A percentile compares a stretch with the other conserved stretches of the same genome.
phyloP scores from a whole-genome alignment of 2,113 vertebrate species.

The Otolemur garnettii region DNA sequence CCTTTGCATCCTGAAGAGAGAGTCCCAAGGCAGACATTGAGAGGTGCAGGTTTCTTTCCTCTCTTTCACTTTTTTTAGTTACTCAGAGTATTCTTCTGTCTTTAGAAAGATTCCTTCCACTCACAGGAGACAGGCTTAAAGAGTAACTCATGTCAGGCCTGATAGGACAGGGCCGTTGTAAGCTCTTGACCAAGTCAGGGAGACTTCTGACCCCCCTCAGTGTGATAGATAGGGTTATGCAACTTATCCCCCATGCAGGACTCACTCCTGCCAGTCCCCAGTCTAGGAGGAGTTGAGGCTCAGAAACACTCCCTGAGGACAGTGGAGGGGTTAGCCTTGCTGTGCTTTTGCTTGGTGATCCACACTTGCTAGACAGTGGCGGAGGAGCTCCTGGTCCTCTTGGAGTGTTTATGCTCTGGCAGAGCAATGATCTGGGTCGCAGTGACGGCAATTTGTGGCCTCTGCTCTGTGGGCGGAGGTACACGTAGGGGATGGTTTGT shows the following conservation, averaged over 20 bases:
- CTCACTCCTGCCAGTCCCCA: not conserved
- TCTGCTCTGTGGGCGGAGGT: not conserved
- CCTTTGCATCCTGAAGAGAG: not conserved
- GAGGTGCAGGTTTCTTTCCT: not conserved
- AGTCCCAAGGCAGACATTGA: not conserved
- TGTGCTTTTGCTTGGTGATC: slow-evolving; percentile 19
- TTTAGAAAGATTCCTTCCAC: not conserved
- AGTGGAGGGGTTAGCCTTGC: slow-evolving; percentile 10
- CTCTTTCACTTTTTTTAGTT: not conserved
- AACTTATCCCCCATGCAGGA: not conserved
- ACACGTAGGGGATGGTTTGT: accelerated
- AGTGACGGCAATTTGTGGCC: not conserved
- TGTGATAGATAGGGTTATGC: not conserved
- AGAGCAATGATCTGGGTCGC: slow-evolving; percentile 36
- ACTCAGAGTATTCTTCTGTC: not conserved
- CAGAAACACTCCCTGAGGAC: slow-evolving; percentile 69
- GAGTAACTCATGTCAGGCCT: not conserved
- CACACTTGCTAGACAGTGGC: slow-evolving; percentile 61
- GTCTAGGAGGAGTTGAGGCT: not conserved
- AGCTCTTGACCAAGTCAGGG: not conserved
- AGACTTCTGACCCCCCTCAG: not conserved
- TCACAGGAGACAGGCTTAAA: not conserved
- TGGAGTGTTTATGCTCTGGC: not conserved
- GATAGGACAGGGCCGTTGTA: not conserved
- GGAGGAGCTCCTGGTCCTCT: slow-evolving; percentile 6